Evolutionary conservation across 1,140 invertebrate genomes (phyloP), one percentile per base, ranked within the genome.

Genomic region (Papilio aristodemus): DNA sequence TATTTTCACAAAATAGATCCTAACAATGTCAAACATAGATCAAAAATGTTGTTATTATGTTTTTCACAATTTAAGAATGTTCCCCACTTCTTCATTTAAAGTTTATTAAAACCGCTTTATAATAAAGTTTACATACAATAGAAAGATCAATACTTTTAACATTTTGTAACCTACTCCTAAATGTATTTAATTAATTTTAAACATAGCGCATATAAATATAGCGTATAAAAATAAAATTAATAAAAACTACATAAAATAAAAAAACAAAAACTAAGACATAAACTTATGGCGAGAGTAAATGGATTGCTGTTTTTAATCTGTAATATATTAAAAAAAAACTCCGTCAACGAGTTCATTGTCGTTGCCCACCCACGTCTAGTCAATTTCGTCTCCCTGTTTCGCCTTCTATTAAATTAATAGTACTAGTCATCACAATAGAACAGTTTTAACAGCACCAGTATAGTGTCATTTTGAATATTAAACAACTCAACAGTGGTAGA

Each of bases 331-430:
- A 54, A 54, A 32, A 32, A 50, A 22, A 54, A 11, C 38, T 25
- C 19, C 27, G 22, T 19, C 17, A 39, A 19, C 10, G 22, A 64
- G 38, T 64, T 64, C 38, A 64, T 43, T 41, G 60, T 41, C 60
- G 22, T 25, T 43, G 19, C 5, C 38, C 60, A 22, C 37, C 17
- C 60, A 64, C 60, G 22, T n/a, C 38, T 41, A 22, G 22, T 5
- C 19, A 39, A 62, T 37, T 39, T 19, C 14, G 36, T n/a, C 22
- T 5, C 17, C n/a, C 13, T 63, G 19, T 64, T 39, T 64, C 19
- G 38, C 38, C 60, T n/a, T 25, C 60, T 25, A 41, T n/a, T 38
- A n/a, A 64, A 64, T 64, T 54, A 54, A 54, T 54, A 10, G 22
- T 54, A 25, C 9, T 19, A 54, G 19, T 13, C 9, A 54, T 19